A percentile compares a stretch with the other conserved stretches of the same genome.
Evolutionary conservation across 2,888 invertebrate genomes (phyloP).

Genomic region (Eristalinus aeneus): DNA sequence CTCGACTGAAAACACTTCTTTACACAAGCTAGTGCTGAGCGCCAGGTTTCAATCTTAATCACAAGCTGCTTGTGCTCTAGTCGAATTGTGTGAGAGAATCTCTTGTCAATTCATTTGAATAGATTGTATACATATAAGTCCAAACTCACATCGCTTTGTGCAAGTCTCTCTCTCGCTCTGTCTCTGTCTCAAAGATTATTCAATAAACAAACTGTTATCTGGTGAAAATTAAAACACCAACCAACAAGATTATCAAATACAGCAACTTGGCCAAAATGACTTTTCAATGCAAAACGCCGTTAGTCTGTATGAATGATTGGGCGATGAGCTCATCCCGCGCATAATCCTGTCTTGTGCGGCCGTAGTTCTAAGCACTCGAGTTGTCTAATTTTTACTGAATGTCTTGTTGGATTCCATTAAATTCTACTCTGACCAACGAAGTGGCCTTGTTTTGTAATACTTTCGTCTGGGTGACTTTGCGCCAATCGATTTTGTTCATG

Average conservation of each 20-base stretch:
- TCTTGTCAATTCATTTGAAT: conserved; percentile 49
- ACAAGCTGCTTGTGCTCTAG: not conserved
- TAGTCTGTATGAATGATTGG: conserved; percentile 32
- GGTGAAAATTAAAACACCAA: conserved; percentile 38
- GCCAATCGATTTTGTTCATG: conserved; percentile 10
- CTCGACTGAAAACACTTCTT: conserved; percentile 33
- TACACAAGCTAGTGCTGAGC: not conserved
- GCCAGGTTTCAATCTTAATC: not conserved
- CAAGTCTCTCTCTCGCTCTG: not conserved
- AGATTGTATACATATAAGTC: not conserved
- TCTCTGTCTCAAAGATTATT: conserved; percentile 22
- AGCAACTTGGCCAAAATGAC: conserved; percentile 13
- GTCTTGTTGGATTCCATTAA: conserved; percentile 9
- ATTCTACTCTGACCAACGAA: not conserved
- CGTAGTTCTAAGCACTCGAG: not conserved
- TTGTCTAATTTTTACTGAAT: conserved; percentile 41
- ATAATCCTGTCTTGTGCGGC: not conserved
- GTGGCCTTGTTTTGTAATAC: conserved; percentile 27
- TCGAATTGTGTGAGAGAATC: not conserved
- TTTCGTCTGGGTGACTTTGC: not conserved
- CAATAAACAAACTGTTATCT: conserved; percentile 28
- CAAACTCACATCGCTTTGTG: not conserved
- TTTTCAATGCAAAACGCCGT: conserved; percentile 36
- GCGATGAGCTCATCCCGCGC: conserved; percentile 26
- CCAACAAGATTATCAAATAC: not conserved